Evolutionary conservation across 2,888 invertebrate species (phyloP), one percentile per base, ranked within the genome.

Genomic region (Catocala fraxini): DNA sequence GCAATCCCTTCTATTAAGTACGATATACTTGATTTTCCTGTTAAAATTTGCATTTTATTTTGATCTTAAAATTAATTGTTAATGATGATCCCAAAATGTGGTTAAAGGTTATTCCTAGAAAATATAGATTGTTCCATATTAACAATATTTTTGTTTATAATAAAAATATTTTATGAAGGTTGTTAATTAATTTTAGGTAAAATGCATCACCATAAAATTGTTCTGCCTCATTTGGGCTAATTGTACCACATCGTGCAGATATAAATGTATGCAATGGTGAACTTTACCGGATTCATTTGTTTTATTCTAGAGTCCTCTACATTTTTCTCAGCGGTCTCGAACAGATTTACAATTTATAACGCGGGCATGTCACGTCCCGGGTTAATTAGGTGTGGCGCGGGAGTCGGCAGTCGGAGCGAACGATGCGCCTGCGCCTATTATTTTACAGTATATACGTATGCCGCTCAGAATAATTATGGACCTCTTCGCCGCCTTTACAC

Each of bases 261-360:
- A 56, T 54, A n/a, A 33, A 48, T 34, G 34, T 35, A 39, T 13
- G 7, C 47, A 9, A 6, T 12, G 51, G n/a, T 51, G n/a, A 51
- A 33, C 35, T 39, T 45, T 54, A 46, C 34, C 48, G 51, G 56
- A 48, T 65, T 65, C 67, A 68, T 71, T 71, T 62, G 56, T 66
- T 65, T 67, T 71, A 15, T 63, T 52, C 55, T 51, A 45, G 43
- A 45, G 52, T 61, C 47, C 54, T 67, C 60, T 82, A 79, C 79
- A 81, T 87, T 85, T 84, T 80, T 76, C 77, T 82, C 81, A 68
- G 77, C 74, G 81, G 80, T 80, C 81, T 81, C 79, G 81, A 84
- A 85, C 81, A 87, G 89, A 89, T 91, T 89, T 88, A 84, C 90
- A 89, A 90, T 89, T 88, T 92, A 91, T 91, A 90, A 89, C 84